Conservation (phyloP, 1,140 invertebrate species). For the Bombyx mandarina region DNA sequence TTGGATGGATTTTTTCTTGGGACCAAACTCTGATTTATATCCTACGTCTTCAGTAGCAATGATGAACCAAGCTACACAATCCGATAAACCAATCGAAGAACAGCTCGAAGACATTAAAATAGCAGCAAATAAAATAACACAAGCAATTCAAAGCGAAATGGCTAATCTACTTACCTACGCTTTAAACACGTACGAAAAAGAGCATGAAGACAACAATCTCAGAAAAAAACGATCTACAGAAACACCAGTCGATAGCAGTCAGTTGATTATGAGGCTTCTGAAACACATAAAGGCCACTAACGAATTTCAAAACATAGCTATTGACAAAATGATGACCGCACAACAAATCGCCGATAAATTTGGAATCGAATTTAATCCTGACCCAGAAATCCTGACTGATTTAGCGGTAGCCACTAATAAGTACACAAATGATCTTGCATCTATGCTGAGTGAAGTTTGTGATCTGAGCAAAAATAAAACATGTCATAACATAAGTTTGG, state of each 20-base stretch:
- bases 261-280: slow-evolving; percentile 46
- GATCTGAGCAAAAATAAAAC: slow-evolving; percentile 25
- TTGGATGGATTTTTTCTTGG: slow-evolving; percentile 33
- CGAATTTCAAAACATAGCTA: slow-evolving; percentile 59
- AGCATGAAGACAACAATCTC: slow-evolving; percentile 22
- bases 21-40: slow-evolving; percentile 23
- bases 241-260: slow-evolving; percentile 47
- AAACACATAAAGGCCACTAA: slow-evolving; percentile 59
- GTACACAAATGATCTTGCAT: slow-evolving; percentile 46
- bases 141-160: slow-evolving; percentile 47
- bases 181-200: slow-evolving; percentile 22
- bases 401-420: slow-evolving; percentile 46
- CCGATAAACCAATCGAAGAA: slow-evolving; percentile 46
- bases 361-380: slow-evolving; percentile 50
- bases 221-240: slow-evolving; percentile 43
- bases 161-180: slow-evolving; percentile 41
- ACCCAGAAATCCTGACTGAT: slow-evolving; percentile 49
- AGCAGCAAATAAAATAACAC: slow-evolving; percentile 42
- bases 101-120: slow-evolving; percentile 53
- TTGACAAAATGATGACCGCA: slow-evolving; percentile 64
- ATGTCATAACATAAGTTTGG: slow-evolving; percentile 16
- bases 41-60: slow-evolving; percentile 35
- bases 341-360: slow-evolving; percentile 64
- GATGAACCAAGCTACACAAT: slow-evolving; percentile 40
- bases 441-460: slow-evolving; percentile 40